Conservation (phyloP, 2,113 vertebrate genomes). For the Apeltes quadracus region DNA sequence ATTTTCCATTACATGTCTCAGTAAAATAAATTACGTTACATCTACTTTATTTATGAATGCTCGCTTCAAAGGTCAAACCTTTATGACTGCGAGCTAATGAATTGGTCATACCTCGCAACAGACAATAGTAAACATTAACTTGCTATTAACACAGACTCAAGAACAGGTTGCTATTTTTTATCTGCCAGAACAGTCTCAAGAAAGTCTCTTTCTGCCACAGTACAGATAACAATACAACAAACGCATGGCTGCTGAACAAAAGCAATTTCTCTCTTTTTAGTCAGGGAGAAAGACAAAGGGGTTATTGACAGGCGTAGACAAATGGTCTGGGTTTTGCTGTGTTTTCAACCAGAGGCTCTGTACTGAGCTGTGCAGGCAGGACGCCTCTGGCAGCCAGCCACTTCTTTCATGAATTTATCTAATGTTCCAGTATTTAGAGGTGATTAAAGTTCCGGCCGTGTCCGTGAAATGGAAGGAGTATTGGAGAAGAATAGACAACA, state of each 20-base stretch:
- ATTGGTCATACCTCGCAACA: background rate
- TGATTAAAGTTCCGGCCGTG: slow-evolving; percentile 39
- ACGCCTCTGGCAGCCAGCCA: slow-evolving; percentile 38
- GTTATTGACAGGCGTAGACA: slow-evolving; percentile 62
- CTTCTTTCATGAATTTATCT: slow-evolving; percentile 48
- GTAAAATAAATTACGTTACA: background rate
- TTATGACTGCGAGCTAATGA: background rate
- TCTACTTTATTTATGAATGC: background rate
- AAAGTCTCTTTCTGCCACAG: slow-evolving; percentile 44
- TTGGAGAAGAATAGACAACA: slow-evolving; percentile 26
- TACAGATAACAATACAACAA: slow-evolving; percentile 58
- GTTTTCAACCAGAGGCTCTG: slow-evolving; percentile 30
- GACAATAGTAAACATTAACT: slow-evolving; percentile 34
- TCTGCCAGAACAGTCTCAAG: slow-evolving; percentile 1
- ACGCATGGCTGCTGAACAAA: slow-evolving; percentile 50
- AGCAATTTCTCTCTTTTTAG: slow-evolving; percentile 53
- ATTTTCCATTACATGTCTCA: too few relatives aligned
- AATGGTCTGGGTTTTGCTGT: slow-evolving; percentile 3
- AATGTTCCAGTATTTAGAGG: slow-evolving; percentile 43
- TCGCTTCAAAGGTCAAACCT: background rate
- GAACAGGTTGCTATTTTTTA: slow-evolving; percentile 39
- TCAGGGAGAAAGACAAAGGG: slow-evolving; percentile 54
- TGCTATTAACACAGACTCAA: slow-evolving; percentile 47
- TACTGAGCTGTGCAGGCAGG: slow-evolving; percentile 27
- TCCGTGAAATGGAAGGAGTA: slow-evolving; percentile 36